A percentile compares a stretch with the other conserved stretches of the same genome.
Conservation (phyloP, 2,113 vertebrate species). For the Dolichotis patagonum region DNA sequence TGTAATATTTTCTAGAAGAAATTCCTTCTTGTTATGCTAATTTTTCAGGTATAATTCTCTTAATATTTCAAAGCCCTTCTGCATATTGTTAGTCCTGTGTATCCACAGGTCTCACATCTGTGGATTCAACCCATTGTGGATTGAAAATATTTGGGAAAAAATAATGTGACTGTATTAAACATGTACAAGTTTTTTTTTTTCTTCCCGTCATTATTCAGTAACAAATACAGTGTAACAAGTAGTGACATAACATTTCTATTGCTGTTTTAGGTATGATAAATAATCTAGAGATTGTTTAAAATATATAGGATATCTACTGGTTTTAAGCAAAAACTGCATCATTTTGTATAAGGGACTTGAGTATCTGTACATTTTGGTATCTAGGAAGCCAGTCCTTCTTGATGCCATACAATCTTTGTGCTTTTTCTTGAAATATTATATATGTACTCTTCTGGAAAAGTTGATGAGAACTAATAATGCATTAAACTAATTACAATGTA, state of each 20-base stretch:
- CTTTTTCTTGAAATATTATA: slow-evolving; percentile 19
- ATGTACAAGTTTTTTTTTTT: not conserved
- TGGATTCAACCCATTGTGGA: not conserved
- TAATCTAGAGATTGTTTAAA: not conserved
- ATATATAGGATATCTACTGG: not conserved
- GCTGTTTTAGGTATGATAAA: not conserved
- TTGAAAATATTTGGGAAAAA: not conserved
- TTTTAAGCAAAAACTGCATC: not conserved
- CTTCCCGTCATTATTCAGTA: not conserved
- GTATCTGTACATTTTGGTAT: not conserved
- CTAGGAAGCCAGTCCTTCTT: not conserved
- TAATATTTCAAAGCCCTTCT: not conserved
- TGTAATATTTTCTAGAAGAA: slow-evolving; percentile 42
- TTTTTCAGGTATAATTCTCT: not conserved
- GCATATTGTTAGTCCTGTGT: not conserved
- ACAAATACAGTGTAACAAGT: not conserved
- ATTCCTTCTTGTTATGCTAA: not conserved
- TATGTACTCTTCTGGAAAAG: not conserved
- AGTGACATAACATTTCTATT: not conserved
- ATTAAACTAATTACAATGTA: not conserved
- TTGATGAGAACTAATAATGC: not conserved
- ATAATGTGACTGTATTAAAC: not conserved
- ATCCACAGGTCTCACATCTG: not conserved
- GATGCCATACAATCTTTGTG: not conserved
- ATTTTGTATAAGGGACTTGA: not conserved